These are phyloP conservation scores for Misgurnus mizolepis DNA, from an alignment of 2,113 vertebrate species.

Conservation along the genomic window DNA sequence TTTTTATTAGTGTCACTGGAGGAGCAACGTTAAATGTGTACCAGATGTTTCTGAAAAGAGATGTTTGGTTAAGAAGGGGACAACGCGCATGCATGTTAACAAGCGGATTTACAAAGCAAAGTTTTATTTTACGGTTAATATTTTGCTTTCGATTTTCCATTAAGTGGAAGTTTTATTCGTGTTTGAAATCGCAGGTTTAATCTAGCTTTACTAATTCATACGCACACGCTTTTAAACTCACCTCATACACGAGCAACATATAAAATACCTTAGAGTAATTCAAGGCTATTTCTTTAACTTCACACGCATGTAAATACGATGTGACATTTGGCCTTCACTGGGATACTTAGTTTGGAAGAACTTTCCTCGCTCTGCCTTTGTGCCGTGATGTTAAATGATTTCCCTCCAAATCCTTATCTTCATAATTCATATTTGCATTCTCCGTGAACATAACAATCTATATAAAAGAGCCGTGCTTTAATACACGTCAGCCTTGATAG, in stretches of 20 bases:
- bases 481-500: slow-evolving; percentile 7
- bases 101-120: slow-evolving; percentile 36
- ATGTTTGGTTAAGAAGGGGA: slow-evolving; percentile 35
- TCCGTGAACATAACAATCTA: slow-evolving; percentile 67
- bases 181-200: not conserved
- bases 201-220: not conserved
- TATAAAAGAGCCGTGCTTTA: slow-evolving; percentile 48
- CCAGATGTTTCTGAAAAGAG: slow-evolving; percentile 44
- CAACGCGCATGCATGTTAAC: slow-evolving; percentile 30
- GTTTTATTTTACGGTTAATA: slow-evolving; percentile 15
- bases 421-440: slow-evolving; percentile 53
- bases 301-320: not conserved
- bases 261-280: not conserved
- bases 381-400: slow-evolving; percentile 67
- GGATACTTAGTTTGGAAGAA: slow-evolving; percentile 33
- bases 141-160: not conserved
- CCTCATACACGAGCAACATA: not conserved
- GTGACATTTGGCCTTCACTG: slow-evolving; percentile 19
- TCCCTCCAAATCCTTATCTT: slow-evolving; percentile 30
- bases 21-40: slow-evolving; percentile 57
- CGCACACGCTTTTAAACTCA: not conserved
- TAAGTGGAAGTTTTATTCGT: not conserved
- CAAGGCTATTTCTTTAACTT: slow-evolving; percentile 5
- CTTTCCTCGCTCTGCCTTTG: slow-evolving; percentile 59
- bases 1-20: slow-evolving; percentile 67